Percentiles rank a stretch among this genome's conserved stretches.
phyloP scores from a whole-genome alignment of 1,140 invertebrate genomes.

The Pseudomyrmex dendroicus region DNA sequence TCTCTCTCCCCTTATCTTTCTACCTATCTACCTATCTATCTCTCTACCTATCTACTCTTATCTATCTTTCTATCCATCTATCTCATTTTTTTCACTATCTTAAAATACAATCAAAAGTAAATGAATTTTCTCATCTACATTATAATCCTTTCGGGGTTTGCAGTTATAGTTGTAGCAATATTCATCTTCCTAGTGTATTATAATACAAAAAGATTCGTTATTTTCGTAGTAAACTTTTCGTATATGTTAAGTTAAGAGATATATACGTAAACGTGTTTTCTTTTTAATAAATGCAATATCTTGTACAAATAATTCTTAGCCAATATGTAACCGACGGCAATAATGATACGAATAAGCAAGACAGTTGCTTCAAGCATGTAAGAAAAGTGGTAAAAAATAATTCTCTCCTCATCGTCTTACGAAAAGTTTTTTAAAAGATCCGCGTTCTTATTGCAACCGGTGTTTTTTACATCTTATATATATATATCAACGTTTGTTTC shows the following conservation, averaged over 20 bases:
- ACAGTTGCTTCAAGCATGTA: neutral
- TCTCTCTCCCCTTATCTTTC: no score
- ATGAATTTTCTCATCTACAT: neutral
- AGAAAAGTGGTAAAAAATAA: neutral
- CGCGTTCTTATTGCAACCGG: neutral
- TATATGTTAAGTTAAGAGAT: neutral
- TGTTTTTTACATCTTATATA: neutral
- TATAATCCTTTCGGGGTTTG: neutral
- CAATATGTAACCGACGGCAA: neutral
- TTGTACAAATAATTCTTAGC: conserved; percentile 29
- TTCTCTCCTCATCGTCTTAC: neutral
- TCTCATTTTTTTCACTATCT: neutral
- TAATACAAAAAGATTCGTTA: conserved; percentile 30
- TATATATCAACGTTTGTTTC: neutral
- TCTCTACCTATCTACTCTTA: neutral
- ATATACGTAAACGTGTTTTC: neutral
- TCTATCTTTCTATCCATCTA: no score
- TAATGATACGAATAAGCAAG: neutral
- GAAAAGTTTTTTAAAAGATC: neutral
- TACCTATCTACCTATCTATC: neutral
- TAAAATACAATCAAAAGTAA: neutral
- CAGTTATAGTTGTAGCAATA: neutral
- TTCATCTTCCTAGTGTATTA: conserved; percentile 20
- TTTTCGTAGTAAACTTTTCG: conserved; percentile 34
- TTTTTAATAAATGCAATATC: conserved; percentile 16